These are phyloP conservation scores for Novumbra hubbsi DNA, from an alignment of 2,797 vertebrate genomes.

Conservation along the genomic window DNA sequence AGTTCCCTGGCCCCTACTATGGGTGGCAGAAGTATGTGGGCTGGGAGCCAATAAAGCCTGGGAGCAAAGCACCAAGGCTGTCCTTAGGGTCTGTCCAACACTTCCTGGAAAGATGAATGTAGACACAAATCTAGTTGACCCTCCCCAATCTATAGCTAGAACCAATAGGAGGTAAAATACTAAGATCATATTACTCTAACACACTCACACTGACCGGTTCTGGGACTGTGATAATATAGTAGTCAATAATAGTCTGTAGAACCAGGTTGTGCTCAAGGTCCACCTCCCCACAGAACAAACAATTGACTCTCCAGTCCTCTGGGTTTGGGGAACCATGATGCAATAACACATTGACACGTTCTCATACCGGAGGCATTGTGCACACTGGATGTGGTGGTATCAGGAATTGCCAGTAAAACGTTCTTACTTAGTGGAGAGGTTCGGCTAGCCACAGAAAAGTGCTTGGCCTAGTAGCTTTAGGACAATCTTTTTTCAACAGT, in stretches of 20 bases:
- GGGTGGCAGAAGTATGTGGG: slow-evolving; percentile 49
- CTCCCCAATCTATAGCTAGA: not conserved
- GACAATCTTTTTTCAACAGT: slow-evolving; percentile 6
- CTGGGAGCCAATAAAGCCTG: slow-evolving; percentile 43
- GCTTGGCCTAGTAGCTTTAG: not conserved
- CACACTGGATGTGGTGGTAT: not conserved
- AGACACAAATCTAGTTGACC: not conserved
- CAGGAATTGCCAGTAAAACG: not conserved
- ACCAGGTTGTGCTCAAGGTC: not conserved
- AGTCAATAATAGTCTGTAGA: not conserved
- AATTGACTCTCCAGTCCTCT: not conserved
- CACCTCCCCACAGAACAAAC: not conserved
- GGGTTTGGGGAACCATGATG: slow-evolving; percentile 3
- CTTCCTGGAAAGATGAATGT: not conserved
- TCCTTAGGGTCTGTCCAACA: not conserved
- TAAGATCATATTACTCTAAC: not conserved
- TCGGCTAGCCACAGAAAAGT: not conserved
- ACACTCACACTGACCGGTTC: not conserved
- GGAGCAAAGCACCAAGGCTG: slow-evolving; percentile 41
- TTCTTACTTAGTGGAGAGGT: not conserved
- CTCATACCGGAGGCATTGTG: slow-evolving; percentile 6
- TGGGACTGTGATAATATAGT: not conserved
- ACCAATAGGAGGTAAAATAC: not conserved
- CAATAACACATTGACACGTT: slow-evolving; percentile 31
- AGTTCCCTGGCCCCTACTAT: not conserved